Evolutionary conservation across 2,113 vertebrate genomes (phyloP).

Genomic region (Choloepus hoffmanni): DNA sequence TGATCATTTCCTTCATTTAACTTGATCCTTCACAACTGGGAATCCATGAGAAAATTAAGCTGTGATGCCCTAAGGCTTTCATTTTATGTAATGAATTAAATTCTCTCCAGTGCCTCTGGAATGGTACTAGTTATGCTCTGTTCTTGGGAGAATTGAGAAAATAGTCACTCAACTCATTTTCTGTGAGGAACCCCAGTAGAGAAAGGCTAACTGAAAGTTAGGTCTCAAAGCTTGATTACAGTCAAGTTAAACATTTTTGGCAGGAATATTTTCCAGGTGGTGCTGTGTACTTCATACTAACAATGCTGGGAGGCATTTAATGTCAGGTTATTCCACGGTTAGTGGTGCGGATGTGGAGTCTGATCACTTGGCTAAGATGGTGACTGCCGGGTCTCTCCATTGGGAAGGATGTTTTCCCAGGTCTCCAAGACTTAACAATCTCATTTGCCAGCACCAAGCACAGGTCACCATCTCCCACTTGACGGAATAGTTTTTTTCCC

Average conservation of each 20-base stretch:
- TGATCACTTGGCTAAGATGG: neutral
- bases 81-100: neutral
- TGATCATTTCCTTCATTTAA: conserved; percentile 3
- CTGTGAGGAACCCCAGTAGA: neutral
- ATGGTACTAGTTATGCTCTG: neutral
- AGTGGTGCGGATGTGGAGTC: neutral
- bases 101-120: neutral
- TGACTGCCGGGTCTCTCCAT: neutral
- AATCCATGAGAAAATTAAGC: neutral
- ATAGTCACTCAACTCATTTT: neutral
- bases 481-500: conserved; percentile 26
- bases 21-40: neutral
- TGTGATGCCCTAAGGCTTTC: neutral
- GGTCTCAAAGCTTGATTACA: neutral
- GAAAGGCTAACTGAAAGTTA: neutral
- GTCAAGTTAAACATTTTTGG: neutral
- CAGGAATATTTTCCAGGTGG: neutral
- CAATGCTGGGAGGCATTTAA: neutral
- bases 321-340: neutral
- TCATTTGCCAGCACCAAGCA: conserved; percentile 45
- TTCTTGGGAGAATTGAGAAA: neutral
- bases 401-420: neutral
- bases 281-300: neutral
- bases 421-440: conserved; percentile 28
- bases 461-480: conserved; percentile 8